These are phyloP conservation scores for Oncorhynchus keta DNA, from an alignment of 2,113 vertebrate species.

Conservation along the genomic window DNA sequence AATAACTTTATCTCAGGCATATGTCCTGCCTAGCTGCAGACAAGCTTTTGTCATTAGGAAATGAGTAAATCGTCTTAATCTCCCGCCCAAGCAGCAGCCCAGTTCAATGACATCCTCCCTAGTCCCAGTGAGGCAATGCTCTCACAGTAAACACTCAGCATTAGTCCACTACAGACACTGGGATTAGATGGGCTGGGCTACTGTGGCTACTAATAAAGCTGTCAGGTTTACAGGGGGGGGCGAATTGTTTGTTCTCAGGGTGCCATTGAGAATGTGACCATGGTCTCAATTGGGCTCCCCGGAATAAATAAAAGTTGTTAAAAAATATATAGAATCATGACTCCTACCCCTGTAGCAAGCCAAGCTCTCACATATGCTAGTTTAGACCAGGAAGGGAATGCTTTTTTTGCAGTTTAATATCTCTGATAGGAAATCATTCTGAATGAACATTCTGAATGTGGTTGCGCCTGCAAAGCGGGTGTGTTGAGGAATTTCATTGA, in stretches of 20 bases:
- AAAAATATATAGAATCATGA: no score
- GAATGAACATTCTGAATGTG: background rate
- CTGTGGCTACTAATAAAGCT: slow-evolving; percentile 15
- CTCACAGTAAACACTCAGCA: slow-evolving; percentile 9
- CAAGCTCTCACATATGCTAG: no score
- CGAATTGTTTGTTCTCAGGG: background rate
- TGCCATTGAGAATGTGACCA: no score
- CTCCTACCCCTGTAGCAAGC: no score
- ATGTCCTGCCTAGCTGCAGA: slow-evolving; percentile 22
- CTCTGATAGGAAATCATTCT: background rate
- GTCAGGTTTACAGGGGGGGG: slow-evolving; percentile 10
- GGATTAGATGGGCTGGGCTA: slow-evolving; percentile 44
- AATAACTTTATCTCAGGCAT: background rate
- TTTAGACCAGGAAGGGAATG: no score
- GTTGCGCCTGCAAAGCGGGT: background rate
- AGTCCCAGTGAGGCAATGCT: slow-evolving; percentile 25
- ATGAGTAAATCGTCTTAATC: slow-evolving; percentile 47
- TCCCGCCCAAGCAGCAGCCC: slow-evolving; percentile 22
- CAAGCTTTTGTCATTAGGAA: slow-evolving; percentile 34
- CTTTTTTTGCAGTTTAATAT: background rate
- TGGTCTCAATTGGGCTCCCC: no score
- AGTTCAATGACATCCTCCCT: slow-evolving; percentile 42
- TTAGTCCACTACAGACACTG: slow-evolving; percentile 24
- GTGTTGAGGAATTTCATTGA: background rate
- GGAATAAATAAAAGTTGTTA: no score